Evolutionary conservation across 30 jellyfish, hydroid and myxozoan genomes (phyloP).

Genomic region (Sanderia malayensis): DNA sequence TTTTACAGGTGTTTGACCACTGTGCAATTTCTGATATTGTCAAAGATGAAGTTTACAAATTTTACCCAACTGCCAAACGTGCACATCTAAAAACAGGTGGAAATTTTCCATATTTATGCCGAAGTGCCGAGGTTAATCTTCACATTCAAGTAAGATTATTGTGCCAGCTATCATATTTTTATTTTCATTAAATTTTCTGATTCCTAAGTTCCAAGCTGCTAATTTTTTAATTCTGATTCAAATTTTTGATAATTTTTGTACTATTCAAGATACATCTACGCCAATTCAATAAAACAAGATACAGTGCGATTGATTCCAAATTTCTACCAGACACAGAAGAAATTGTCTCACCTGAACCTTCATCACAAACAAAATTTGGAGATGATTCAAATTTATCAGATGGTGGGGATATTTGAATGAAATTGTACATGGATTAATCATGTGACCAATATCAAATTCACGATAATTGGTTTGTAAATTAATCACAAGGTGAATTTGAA

Average conservation of each 20-base stretch:
- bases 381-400: not conserved
- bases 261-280: conserved; percentile 79
- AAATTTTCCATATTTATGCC: conserved; percentile 88
- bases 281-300: conserved; percentile 83
- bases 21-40: conserved; percentile 96
- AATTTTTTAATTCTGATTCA: no score
- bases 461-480: no score
- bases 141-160: conserved; percentile 89
- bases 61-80: conserved; percentile 88
- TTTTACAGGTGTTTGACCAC: conserved; percentile 87
- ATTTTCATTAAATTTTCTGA: not conserved
- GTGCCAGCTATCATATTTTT: not conserved
- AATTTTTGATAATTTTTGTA: no score
- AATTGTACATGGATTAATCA: not conserved
- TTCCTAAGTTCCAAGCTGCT: no score
- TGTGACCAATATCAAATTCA: no score
- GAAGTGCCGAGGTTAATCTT: conserved; percentile 94
- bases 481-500: no score
- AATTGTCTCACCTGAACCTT: conserved; percentile 68
- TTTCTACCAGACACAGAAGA: conserved; percentile 83
- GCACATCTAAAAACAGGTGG: conserved; percentile 98
- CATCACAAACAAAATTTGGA: conserved; percentile 37
- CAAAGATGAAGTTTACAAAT: conserved; percentile 95
- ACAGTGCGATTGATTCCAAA: conserved; percentile 83
- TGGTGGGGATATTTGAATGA: not conserved